Percentiles rank a stretch among this genome's conserved stretches.
These are phyloP conservation scores for Pelochelys cantorii DNA, from an alignment of 2,797 vertebrate genomes.

Conservation along the genomic window DNA sequence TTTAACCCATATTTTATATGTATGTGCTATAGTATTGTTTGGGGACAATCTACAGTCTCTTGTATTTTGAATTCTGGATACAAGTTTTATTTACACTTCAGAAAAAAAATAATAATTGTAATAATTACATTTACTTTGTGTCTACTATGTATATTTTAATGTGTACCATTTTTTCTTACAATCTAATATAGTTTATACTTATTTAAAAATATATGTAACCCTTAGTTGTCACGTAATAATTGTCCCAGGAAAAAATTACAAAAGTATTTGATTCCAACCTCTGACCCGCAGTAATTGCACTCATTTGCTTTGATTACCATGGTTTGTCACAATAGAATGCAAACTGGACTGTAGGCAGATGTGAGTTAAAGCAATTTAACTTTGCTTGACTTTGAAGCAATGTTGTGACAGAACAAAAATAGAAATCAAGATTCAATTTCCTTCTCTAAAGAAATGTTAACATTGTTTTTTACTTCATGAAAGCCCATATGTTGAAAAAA, in stretches of 20 bases:
- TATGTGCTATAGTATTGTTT: not conserved
- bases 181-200: not conserved
- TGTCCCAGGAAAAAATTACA: not conserved
- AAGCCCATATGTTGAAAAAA: slow-evolving; percentile 41
- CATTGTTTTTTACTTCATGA: slow-evolving; percentile 24
- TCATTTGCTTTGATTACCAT: slow-evolving; percentile 51
- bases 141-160: slow-evolving; percentile 1
- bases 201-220: slow-evolving; percentile 4
- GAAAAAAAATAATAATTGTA: not conserved
- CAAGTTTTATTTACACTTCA: not conserved
- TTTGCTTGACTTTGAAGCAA: slow-evolving; percentile 23
- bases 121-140: accelerated
- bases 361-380: slow-evolving; percentile 37
- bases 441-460: slow-evolving; percentile 1
- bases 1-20: not conserved
- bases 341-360: not conserved
- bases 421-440: slow-evolving; percentile 42
- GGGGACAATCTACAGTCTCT: not conserved
- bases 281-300: slow-evolving; percentile 14
- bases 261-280: not conserved
- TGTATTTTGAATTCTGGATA: not conserved
- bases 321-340: not conserved
- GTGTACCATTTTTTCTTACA: not conserved
- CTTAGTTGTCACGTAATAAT: not conserved
- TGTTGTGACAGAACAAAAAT: slow-evolving; percentile 51